A percentile compares a stretch with the other conserved stretches of the same genome.
phyloP scores from a whole-genome alignment of 2,113 vertebrate genomes.

The Vidua macroura region DNA sequence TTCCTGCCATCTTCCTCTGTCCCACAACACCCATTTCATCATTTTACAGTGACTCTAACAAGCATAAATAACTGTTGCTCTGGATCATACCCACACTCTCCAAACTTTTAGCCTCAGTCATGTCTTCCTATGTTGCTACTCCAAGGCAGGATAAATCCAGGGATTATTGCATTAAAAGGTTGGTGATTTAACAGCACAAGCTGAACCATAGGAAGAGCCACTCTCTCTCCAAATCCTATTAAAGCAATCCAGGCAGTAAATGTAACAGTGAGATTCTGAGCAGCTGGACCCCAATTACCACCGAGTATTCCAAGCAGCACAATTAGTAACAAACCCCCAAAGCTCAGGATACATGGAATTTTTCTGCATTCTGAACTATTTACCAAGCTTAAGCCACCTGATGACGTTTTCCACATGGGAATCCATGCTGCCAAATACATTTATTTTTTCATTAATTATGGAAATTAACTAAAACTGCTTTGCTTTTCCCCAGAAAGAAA shows the following conservation, averaged over 20 bases:
- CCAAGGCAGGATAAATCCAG: neutral
- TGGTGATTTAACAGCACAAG: constrained; percentile 6
- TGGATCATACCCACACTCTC: neutral
- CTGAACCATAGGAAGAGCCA: neutral
- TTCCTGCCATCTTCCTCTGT: neutral
- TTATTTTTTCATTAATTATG: neutral
- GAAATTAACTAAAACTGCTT: neutral
- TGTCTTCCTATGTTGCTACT: neutral
- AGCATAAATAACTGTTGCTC: neutral
- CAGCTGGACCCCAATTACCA: constrained; percentile 43
- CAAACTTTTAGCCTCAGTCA: neutral
- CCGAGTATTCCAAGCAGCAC: neutral
- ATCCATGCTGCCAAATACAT: neutral
- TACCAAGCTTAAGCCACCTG: neutral
- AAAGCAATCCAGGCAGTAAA: constrained; percentile 26
- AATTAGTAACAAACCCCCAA: neutral
- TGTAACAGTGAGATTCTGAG: constrained; percentile 11
- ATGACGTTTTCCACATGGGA: neutral
- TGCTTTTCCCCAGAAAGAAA: neutral
- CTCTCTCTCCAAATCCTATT: constrained; percentile 36
- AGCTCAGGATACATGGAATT: neutral
- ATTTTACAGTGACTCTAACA: neutral
- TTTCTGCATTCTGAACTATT: neutral
- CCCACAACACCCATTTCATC: neutral
- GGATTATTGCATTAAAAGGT: constrained; percentile 35